A percentile compares a stretch with the other conserved stretches of the same genome.
Evolutionary conservation across 2,113 vertebrate species (phyloP).

Genomic region (Upupa epops): DNA sequence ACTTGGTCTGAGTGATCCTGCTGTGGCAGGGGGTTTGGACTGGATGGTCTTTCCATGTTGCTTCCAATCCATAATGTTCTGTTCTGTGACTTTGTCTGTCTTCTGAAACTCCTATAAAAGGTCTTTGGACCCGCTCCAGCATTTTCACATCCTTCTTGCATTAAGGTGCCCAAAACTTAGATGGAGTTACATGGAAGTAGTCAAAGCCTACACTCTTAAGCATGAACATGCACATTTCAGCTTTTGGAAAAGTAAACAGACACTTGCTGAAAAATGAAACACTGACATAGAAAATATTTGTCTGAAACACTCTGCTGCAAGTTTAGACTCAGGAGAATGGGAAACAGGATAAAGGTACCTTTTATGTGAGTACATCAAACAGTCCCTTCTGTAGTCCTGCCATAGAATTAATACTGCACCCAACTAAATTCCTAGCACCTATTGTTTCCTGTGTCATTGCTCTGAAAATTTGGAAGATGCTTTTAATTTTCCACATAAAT

Average conservation of each 20-base stretch:
- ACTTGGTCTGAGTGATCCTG: too few species aligned
- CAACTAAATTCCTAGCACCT: not conserved
- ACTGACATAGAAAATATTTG: not conserved
- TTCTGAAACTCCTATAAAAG: too few species aligned
- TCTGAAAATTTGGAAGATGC: not conserved
- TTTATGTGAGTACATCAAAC: not conserved
- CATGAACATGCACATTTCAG: not conserved
- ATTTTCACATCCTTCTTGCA: too few species aligned
- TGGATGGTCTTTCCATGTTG: too few species aligned
- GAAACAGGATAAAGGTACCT: not conserved
- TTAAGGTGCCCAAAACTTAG: too few species aligned
- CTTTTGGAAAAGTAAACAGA: not conserved
- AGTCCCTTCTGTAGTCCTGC: not conserved
- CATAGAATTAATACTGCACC: not conserved
- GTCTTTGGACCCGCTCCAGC: too few species aligned
- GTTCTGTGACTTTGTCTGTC: too few species aligned
- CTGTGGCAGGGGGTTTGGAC: too few species aligned
- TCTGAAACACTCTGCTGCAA: not conserved
- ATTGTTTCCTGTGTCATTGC: not conserved
- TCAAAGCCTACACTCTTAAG: not conserved
- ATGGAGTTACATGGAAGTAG: not conserved
- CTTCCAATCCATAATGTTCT: too few species aligned
- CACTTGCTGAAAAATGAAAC: not conserved
- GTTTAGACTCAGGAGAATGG: not conserved
- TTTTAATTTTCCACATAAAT: conserved; percentile 22